Conservation (phyloP, 1,140 invertebrate species). For the Aphaenogaster floridana region DNA sequence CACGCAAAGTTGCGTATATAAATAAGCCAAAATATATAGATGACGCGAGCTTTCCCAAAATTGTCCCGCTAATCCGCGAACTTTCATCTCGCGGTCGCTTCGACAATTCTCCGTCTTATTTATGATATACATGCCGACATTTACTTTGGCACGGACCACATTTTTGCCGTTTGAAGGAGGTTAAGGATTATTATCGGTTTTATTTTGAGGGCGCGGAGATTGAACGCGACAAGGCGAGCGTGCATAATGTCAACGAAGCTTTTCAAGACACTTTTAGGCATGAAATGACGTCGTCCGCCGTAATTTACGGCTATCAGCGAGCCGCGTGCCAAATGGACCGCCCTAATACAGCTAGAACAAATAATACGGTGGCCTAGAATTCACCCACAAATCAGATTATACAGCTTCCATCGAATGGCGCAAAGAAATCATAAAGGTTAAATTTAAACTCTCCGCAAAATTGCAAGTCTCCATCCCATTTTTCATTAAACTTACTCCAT, state of each 20-base stretch:
- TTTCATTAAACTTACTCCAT: not conserved
- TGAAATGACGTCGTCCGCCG: not conserved
- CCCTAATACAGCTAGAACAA: not conserved
- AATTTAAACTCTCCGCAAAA: conserved; percentile 3
- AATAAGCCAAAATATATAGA: not conserved
- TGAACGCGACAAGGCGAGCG: conserved; percentile 15
- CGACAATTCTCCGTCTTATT: conserved; percentile 3
- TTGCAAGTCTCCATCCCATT: not conserved
- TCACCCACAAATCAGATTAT: conserved; percentile 4
- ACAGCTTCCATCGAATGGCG: not conserved
- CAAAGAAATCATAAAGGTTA: conserved; percentile 1
- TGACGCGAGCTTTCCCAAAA: not conserved
- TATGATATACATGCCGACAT: conserved; percentile 1
- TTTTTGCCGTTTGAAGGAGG: conserved; percentile 27
- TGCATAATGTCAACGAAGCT: conserved; percentile 11
- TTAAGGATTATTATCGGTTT: conserved; percentile 38
- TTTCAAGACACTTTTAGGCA: conserved; percentile 28
- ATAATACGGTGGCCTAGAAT: conserved; percentile 28
- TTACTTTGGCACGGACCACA: conserved; percentile 50
- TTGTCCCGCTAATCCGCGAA: not conserved
- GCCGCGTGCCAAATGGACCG: conserved; percentile 35
- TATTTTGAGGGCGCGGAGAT: not conserved
- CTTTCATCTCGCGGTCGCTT: not conserved
- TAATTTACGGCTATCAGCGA: conserved; percentile 19
- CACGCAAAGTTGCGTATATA: not conserved